These are phyloP conservation scores for Scaptomyza parva DNA, from an alignment of 2,888 invertebrate genomes.

Conservation along the genomic window DNA sequence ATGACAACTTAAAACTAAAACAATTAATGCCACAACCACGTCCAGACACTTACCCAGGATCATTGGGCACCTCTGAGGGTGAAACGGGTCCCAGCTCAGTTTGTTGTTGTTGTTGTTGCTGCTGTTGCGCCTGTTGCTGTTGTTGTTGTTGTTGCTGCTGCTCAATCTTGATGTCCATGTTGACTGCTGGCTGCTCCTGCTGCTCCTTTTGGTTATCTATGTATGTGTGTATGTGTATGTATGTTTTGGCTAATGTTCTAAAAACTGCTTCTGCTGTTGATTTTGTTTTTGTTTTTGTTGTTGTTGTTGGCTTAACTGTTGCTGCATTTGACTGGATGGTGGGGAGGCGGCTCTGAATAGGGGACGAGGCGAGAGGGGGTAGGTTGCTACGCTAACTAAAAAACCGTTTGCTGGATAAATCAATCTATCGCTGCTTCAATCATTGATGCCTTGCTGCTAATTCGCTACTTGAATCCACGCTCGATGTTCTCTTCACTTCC, in stretches of 20 bases:
- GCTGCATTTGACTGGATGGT: constrained; percentile 31
- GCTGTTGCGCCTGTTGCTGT: constrained; percentile 45
- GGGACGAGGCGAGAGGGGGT: not conserved
- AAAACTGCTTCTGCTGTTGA: constrained; percentile 28
- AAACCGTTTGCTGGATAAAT: constrained; percentile 32
- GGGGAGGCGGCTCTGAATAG: constrained; percentile 35
- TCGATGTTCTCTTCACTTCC: constrained; percentile 63
- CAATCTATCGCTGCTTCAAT: constrained; percentile 58
- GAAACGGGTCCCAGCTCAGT: constrained; percentile 90
- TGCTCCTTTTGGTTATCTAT: not conserved
- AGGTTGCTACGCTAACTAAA: constrained; percentile 55
- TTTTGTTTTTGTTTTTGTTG: constrained; percentile 17
- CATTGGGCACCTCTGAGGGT: constrained; percentile 96
- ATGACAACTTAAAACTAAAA: constrained; percentile 79
- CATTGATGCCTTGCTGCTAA: constrained; percentile 69
- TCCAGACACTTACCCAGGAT: constrained; percentile 91
- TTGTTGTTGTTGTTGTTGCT: constrained; percentile 65
- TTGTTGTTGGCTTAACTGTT: constrained; percentile 36
- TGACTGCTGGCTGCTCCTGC: constrained; percentile 30
- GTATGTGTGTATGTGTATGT: constrained; percentile 25
- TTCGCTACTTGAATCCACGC: constrained; percentile 59
- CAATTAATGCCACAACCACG: constrained; percentile 76
- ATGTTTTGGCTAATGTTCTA: constrained; percentile 37
- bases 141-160: constrained; percentile 84
- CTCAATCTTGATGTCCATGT: constrained; percentile 84